Base-by-base conservation (phyloP, 2,888 invertebrate genomes). In the Loripinus fragilis region DNA sequence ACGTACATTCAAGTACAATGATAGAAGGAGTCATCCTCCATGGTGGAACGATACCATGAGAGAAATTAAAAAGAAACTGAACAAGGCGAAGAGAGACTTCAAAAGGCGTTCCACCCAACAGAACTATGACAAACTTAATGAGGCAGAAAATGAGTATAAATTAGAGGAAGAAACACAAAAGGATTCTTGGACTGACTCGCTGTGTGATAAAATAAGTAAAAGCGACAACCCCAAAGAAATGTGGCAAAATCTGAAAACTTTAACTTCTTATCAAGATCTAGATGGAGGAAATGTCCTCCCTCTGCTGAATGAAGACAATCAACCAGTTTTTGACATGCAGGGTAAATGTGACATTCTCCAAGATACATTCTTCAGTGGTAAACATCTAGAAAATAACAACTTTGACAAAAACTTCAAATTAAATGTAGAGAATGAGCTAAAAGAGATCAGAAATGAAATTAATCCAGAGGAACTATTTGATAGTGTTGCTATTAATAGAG, bases 381-480 rank as follows among this genome's bases (percentile, higher is more conserved):
- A n/a, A n/a, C n/a, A n/a, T n/a, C n/a, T n/a, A n/a, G n/a, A n/a
- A n/a, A n/a, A n/a, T n/a, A n/a, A n/a, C n/a, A n/a, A n/a, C n/a
- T n/a, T n/a, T n/a, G n/a, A n/a, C n/a, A n/a, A n/a, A n/a, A n/a
- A n/a, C n/a, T n/a, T n/a, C n/a, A n/a, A n/a, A n/a, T n/a, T n/a
- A n/a, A n/a, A n/a, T n/a, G n/a, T n/a, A n/a, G n/a, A n/a, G n/a
- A n/a, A n/a, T n/a, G n/a, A n/a, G n/a, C n/a, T n/a, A n/a, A n/a
- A n/a, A n/a, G 7, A 64, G 15, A 50, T 50, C n/a, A 50, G n/a
- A 15, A 50, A n/a, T 15, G 50, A 50, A 5, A 50, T 50, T 5
- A 12, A n/a, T 23, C 20, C n/a, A 50, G 69, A 69, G 3, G 69
- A 50, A 69, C n/a, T n/a, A n/a, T n/a, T n/a, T n/a, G n/a, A n/a